Evolutionary conservation across 2,797 vertebrate genomes (phyloP), one percentile per base, ranked within the genome.

Genomic region (Selene dorsalis): DNA sequence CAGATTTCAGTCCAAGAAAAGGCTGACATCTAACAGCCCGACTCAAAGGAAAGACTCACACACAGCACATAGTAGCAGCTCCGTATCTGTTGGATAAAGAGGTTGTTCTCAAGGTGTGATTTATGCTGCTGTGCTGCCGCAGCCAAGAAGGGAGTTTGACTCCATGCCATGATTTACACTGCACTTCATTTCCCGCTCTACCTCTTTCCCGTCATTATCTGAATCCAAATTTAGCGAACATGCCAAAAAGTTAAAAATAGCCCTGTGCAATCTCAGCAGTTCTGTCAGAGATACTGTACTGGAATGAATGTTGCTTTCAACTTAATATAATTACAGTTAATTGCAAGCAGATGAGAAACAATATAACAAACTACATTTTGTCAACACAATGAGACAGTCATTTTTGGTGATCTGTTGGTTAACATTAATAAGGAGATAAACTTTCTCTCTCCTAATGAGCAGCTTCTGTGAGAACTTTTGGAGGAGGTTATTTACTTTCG

Each of bases 161-260:
- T 90, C 63, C 30, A 6, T 13, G 41, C 67, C 60, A 35, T 78
- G 84, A 89, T 84, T 89, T 71, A 48, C 74, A 28, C 12, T 55
- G 22, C 76, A 60, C 75, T 80, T 69, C 43, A 74, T 56, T 76
- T 68, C 58, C 74, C 45, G 62, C 22, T 65, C 57, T 28, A 50
- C 72, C 16, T 80, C 73, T 80, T 89, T 83, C 78, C 81, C 60
- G 72, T 76, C 69, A 82, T 79, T 84, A 85, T 85, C 77, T 80
- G 58, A 30, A 20, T 77, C 80, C 76, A 77, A 57, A 84, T 48
- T 80, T 73, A 76, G 80, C 53, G 4, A 4, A 69, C 59, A 48
- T 64, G 80, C 71, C 86, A 85, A 73, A 78, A 57, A 62, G 72
- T 68, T 83, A 75, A 75, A 90, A 89, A 86, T 88, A 92, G 84